Evolutionary conservation across 2,113 vertebrate genomes (phyloP), one percentile per base, ranked within the genome.

Genomic region (Leucosticte australis): DNA sequence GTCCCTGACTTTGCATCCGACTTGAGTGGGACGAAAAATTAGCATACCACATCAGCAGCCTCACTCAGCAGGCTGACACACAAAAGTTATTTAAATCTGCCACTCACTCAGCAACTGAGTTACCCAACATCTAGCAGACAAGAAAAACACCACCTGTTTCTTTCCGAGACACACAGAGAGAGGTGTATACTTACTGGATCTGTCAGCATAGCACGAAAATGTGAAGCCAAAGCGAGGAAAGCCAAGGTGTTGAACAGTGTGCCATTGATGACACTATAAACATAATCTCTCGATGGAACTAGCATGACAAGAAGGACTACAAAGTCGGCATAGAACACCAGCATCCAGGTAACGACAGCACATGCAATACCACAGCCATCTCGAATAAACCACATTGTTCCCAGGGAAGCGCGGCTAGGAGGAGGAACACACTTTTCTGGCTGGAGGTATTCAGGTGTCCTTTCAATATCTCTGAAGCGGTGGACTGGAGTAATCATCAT

Each of bases 271-370:
- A 98, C 85, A 93, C 98, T 99, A 97, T 99, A 99, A 74, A 92
- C 80, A 69, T 99, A 95, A 96, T 98, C 99, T 97, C 98, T 98
- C 23, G 98, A 98, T 12, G 99, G 99, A 84, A 99, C 95, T 95
- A 99, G 98, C 98, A 99, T 99, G 94, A 99, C 99, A 47, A 99
- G 99, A 67, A 99, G 96, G 96, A 99, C 99, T 97, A 99, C 99
- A 18, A 99, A 99, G 98, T 99, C 99, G 1, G 99, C 99, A 28
- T 98, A 99, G 92, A 99, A 98, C 94, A 99, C 98, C 97, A 99
- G 98, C 88, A 99, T 42, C 99, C 99, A 99, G 97, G 99, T 99
- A 96, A 99, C 98, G 46, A 99, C 93, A 92, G 98, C 99, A 89
- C 99, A 99, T 82, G 98, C 98, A 63, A 99, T 99, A 95, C 99